Base-by-base conservation (phyloP, 1,140 invertebrate genomes). In the Pseudomyrmex cubaensis region DNA sequence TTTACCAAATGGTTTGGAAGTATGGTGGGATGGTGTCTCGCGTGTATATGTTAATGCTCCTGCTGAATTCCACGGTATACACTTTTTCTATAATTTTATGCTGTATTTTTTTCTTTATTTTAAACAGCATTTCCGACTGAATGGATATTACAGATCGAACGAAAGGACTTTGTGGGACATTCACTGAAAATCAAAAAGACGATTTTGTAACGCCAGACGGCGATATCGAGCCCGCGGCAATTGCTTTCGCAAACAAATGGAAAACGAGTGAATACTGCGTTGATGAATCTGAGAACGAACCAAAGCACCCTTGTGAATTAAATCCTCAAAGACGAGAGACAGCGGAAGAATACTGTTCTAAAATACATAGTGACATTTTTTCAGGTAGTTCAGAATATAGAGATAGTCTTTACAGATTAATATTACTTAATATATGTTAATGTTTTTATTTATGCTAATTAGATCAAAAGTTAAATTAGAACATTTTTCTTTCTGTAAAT, bases 161-260 rank as follows among this genome's bases (percentile, higher is more conserved):
- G 0, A 87, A 96, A 94, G 98, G 98, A 82, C 95, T 99, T 7
- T 99, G 98, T 90, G 98, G 98, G 20, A 98, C 97, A 0, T 98
- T 98, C 90, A 98, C 97, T 78, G 94, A 95, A 13, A 98, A 98
- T 90, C 97, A 98, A 90, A 97, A 97, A 88, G 97, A 98, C 91
- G 98, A 99, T 92, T 98, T 98, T 92, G 90, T 97, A 7, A 98
- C 98, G 0, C 97, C 97, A 0, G 97, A 98, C 90, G 97, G 97
- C 17, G 97, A 98, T 90, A 92, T 97, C 0, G 98, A 98, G 90
- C 96, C 97, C 61, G 95, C 96, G 0, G 94, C 96, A 0, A 94
- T 96, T 9, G 95, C 96, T 0, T 98, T 99, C 92, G 97, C 97
- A 0, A 97, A 98, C 91, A 98, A 98, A 89, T 98, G 98, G 98